Percentiles rank a stretch among this genome's conserved stretches.
These are phyloP conservation scores for Macrosteles quadrilineatus DNA, from an alignment of 1,140 invertebrate species.

Conservation along the genomic window DNA sequence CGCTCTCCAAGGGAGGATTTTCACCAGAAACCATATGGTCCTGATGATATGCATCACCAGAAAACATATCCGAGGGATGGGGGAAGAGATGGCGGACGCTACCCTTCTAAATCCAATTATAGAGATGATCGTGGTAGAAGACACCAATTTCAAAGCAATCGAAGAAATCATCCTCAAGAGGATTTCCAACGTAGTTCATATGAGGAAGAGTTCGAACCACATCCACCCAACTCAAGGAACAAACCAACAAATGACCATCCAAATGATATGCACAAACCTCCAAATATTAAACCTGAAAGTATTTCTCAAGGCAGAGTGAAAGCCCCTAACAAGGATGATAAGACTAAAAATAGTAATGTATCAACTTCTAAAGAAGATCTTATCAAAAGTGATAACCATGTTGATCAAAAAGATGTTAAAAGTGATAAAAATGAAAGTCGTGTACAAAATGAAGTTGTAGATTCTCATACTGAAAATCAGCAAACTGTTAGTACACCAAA, in stretches of 20 bases:
- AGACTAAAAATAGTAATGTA: not conserved
- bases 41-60: not conserved
- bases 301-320: not conserved
- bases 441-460: not conserved
- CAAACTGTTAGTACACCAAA: not conserved
- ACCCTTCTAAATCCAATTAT: not conserved
- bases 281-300: too few species aligned
- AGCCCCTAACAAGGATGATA: not conserved
- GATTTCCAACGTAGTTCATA: too few species aligned
- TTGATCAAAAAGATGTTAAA: not conserved
- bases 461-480: not conserved
- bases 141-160: not conserved
- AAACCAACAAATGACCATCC: too few species aligned
- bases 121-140: not conserved
- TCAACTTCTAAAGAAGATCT: not conserved
- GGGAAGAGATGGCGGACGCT: not conserved
- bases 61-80: not conserved
- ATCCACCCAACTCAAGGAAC: too few species aligned
- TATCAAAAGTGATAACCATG: not conserved
- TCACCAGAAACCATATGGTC: not conserved
- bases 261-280: too few species aligned
- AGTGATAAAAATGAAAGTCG: not conserved
- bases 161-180: not conserved
- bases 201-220: too few species aligned
- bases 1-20: not conserved